Evolutionary conservation across 2,113 vertebrate species (phyloP), one percentile per base, ranked within the genome.

Genomic region (Panthera tigris): DNA sequence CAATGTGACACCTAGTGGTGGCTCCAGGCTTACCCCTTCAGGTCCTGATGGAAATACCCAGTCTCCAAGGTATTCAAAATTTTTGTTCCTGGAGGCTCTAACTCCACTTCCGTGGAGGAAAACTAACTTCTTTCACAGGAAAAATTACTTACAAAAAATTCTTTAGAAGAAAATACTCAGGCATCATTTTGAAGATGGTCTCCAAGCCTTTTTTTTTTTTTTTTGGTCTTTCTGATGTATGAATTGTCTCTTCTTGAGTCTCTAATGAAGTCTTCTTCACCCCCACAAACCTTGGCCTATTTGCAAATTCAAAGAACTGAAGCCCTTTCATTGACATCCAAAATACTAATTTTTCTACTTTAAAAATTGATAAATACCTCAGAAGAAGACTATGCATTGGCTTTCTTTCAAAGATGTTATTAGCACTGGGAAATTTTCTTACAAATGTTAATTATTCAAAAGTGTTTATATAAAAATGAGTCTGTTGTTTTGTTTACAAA

Each of bases 1-100:
- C 98, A 98, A 94, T 15, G 0, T 98, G 99, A 99, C 99, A 99
- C 61, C 99, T 99, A 99, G 98, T 97, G 99, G 98, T 52, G n/a
- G 41, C 76, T 97, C 39, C n/a, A 69, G 41, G 88, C 83, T 98
- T 98, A 98, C 98, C 98, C 98, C 98, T 33, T 0, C 94, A 66
- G 7, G 2, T 27, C 5, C 95, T 93, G 83, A 36, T 1, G 5
- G 1, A 71, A 95, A 50, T 52, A 18, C 0, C 13, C 10, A 3
- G 7, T 39, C 55, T 9, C 21, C 1, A 52, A 61, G 5, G 7
- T 65, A 74, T 66, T 45, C 45, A 97, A 86, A 76, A 85, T 4
- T 33, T 48, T 86, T 18, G 12, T 13, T 79, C 25, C 52, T 55
- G 19, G 2, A 25, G 27, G 52, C 14, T 68, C 25, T 21, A 27